Percentiles rank a stretch among this genome's conserved stretches.
Evolutionary conservation across 2,797 vertebrate genomes (phyloP).

Genomic region (Thripadectes ignobilis): DNA sequence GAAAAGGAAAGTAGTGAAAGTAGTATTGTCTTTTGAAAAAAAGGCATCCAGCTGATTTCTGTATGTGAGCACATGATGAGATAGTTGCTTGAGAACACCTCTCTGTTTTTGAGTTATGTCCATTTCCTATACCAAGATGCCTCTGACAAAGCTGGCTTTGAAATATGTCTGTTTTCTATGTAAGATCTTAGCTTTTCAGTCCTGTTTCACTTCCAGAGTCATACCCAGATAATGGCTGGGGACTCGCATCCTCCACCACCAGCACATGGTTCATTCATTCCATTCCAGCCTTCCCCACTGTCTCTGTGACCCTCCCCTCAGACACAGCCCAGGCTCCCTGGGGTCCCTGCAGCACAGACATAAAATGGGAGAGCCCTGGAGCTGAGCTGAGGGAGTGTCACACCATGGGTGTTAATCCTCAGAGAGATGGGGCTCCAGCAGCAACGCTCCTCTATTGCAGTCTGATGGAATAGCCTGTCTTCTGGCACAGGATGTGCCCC

Average conservation of each 20-base stretch:
- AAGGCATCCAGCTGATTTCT: background rate
- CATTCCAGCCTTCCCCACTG: background rate
- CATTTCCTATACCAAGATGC: background rate
- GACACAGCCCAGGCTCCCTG: background rate
- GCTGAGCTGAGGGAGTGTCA: background rate
- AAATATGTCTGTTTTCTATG: background rate
- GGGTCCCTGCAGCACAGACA: background rate
- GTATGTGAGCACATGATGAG: background rate
- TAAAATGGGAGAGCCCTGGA: rapidly evolving
- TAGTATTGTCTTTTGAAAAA: background rate
- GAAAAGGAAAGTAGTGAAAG: background rate
- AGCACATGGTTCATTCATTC: background rate
- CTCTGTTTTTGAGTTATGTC: background rate
- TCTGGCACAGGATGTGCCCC: background rate
- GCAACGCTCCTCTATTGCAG: background rate
- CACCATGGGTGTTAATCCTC: background rate
- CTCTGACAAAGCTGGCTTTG: background rate
- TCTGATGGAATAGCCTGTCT: background rate
- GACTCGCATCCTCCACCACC: background rate
- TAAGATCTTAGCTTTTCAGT: background rate
- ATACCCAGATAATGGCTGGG: background rate
- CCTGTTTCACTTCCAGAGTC: background rate
- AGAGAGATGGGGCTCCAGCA: background rate
- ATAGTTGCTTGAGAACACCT: background rate
- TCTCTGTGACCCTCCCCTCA: background rate